Percentiles rank a stretch among this genome's conserved stretches.
Evolutionary conservation across 64 coral and sea anemone genomes (phyloP).

Genomic region (Platygyra sinensis): DNA sequence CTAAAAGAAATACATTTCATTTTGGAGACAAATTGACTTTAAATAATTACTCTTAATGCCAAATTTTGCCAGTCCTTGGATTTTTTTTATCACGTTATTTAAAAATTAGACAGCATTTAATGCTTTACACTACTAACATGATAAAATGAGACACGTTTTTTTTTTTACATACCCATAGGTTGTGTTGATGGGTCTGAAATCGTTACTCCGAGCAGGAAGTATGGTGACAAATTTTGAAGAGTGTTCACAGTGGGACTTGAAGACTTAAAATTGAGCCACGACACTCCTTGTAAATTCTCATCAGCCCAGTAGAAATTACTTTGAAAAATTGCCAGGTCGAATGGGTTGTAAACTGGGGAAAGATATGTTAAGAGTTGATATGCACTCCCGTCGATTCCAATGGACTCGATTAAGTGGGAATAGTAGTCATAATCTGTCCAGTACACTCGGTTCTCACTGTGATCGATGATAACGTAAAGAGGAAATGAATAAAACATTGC

Average conservation of each 20-base stretch:
- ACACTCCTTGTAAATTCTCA: background rate
- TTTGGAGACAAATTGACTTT: too few relatives aligned
- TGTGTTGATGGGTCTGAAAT: background rate
- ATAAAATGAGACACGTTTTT: too few relatives aligned
- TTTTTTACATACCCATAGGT: background rate
- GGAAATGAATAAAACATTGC: background rate
- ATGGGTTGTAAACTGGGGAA: background rate
- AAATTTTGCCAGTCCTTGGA: too few relatives aligned
- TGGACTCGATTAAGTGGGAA: background rate
- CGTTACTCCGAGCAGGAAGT: background rate
- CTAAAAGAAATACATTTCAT: too few relatives aligned
- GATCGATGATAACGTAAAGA: background rate
- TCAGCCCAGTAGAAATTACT: conserved; percentile 28
- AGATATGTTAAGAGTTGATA: background rate
- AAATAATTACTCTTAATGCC: too few relatives aligned
- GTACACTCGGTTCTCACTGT: conserved; percentile 11
- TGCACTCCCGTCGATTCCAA: background rate
- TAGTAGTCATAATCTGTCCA: background rate
- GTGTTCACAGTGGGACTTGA: background rate
- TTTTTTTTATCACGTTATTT: too few relatives aligned
- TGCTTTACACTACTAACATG: too few relatives aligned
- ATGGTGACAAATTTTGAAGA: background rate
- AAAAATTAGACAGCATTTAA: too few relatives aligned
- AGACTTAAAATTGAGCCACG: conserved; percentile 15
- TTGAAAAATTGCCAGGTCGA: conserved; percentile 12